These are phyloP conservation scores for Scalopus aquaticus DNA, from an alignment of 2,113 vertebrate genomes.

Conservation along the genomic window DNA sequence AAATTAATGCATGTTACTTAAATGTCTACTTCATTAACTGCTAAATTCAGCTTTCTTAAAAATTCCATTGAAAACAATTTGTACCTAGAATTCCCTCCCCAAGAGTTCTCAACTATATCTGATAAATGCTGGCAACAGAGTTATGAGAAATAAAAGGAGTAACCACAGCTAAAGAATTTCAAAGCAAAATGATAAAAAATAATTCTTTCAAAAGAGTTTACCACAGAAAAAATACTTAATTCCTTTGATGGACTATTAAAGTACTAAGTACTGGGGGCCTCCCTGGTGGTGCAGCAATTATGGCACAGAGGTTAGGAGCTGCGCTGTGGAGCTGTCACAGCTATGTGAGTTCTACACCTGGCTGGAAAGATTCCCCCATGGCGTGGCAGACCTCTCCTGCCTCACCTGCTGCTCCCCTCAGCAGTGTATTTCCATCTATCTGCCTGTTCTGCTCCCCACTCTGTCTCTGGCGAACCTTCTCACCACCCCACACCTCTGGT, in stretches of 20 bases:
- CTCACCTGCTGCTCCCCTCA: too few species aligned
- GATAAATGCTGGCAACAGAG: not conserved
- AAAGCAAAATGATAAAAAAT: slow-evolving; percentile 10
- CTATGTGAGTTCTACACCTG: too few species aligned
- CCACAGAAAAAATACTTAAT: not conserved
- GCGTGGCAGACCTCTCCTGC: too few species aligned
- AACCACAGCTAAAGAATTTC: not conserved
- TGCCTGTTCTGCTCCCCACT: too few species aligned
- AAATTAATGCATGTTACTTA: not conserved
- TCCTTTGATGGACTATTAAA: not conserved
- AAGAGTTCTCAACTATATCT: not conserved
- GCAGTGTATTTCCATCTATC: too few species aligned
- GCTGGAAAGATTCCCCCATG: too few species aligned
- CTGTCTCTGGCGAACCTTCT: too few species aligned
- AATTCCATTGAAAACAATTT: slow-evolving; percentile 38
- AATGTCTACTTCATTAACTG: not conserved
- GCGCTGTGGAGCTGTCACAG: too few species aligned
- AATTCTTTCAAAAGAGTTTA: slow-evolving; percentile 34
- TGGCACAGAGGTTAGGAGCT: too few species aligned
- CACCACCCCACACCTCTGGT: too few species aligned
- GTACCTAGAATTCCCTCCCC: not conserved
- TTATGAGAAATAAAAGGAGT: slow-evolving; percentile 42
- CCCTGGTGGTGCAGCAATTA: too few species aligned
- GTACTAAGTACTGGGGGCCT: not conserved
- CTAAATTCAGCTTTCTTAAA: slow-evolving; percentile 13